Evolutionary conservation across 2,888 invertebrate genomes (phyloP).

Genomic region (Trachelus tabidus): DNA sequence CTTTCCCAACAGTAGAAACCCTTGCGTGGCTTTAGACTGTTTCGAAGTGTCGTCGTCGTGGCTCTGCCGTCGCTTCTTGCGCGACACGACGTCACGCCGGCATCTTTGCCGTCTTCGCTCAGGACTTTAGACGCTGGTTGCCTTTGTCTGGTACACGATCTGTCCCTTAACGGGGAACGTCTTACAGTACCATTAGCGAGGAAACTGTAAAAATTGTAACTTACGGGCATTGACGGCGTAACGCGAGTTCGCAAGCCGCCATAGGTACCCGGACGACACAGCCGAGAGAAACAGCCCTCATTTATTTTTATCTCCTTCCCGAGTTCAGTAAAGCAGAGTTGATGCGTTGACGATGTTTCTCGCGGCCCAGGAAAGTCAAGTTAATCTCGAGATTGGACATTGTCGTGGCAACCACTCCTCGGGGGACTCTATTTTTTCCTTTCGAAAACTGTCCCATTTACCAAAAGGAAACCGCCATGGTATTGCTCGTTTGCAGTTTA

Average conservation of each 20-base stretch:
- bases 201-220: slow-evolving; percentile 1
- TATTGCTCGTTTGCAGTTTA: background rate
- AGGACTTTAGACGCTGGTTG: background rate
- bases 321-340: slow-evolving; percentile 37
- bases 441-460: background rate
- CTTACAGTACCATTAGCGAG: background rate
- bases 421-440: background rate
- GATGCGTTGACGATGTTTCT: slow-evolving; percentile 35
- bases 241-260: background rate
- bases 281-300: slow-evolving; percentile 19
- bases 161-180: background rate
- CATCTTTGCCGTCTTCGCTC: background rate
- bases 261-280: background rate
- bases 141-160: background rate
- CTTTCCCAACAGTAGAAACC: background rate
- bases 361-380: slow-evolving; percentile 23
- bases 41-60: background rate
- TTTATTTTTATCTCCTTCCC: slow-evolving; percentile 41
- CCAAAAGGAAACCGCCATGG: background rate
- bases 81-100: background rate
- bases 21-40: background rate
- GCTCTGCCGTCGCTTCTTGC: background rate
- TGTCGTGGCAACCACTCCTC: background rate
- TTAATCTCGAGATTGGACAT: slow-evolving; percentile 16
- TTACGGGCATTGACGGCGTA: background rate